Percentiles rank a stretch among this genome's conserved stretches.
Conservation (phyloP, 2,113 vertebrate genomes). For the Pipa parva region DNA sequence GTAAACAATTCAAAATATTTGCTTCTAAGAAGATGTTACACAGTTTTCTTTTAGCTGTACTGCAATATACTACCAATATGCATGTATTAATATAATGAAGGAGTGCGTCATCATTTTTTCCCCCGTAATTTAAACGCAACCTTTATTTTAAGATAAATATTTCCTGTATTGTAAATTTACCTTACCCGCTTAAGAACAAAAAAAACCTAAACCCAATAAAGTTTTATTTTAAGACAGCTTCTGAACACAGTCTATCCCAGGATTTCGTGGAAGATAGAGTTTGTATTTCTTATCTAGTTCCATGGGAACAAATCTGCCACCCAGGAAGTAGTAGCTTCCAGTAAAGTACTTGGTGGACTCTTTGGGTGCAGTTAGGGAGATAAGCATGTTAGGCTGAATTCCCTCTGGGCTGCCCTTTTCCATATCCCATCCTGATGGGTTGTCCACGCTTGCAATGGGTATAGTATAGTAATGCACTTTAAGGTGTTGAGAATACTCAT, state of each 20-base stretch:
- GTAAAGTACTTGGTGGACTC: conserved; percentile 70
- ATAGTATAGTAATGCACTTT: conserved; percentile 60
- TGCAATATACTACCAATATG: too few relatives aligned
- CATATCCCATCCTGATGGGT: conserved; percentile 96
- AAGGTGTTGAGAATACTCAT: conserved; percentile 69
- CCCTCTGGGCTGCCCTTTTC: conserved; percentile 80
- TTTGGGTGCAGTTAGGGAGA: conserved; percentile 92
- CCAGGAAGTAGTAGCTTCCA: conserved; percentile 87
- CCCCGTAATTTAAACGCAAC: too few relatives aligned
- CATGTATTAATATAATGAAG: too few relatives aligned
- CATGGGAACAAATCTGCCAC: conserved; percentile 84
- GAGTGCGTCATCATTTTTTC: too few relatives aligned
- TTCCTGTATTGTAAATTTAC: too few relatives aligned
- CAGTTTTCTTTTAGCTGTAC: too few relatives aligned
- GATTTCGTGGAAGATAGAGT: conserved; percentile 79
- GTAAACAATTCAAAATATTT: too few relatives aligned
- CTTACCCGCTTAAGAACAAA: too few relatives aligned
- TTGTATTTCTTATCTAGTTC: conserved; percentile 78
- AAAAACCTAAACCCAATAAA: too few relatives aligned
- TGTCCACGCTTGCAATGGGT: conserved; percentile 86
- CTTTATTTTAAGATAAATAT: too few relatives aligned
- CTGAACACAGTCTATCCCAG: conserved; percentile 75
- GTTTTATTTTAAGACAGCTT: conserved; percentile 58
- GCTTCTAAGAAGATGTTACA: too few relatives aligned
- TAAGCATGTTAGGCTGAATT: conserved; percentile 86